Base-by-base conservation (phyloP, 1,140 invertebrate species). In the Formica exsecta region DNA sequence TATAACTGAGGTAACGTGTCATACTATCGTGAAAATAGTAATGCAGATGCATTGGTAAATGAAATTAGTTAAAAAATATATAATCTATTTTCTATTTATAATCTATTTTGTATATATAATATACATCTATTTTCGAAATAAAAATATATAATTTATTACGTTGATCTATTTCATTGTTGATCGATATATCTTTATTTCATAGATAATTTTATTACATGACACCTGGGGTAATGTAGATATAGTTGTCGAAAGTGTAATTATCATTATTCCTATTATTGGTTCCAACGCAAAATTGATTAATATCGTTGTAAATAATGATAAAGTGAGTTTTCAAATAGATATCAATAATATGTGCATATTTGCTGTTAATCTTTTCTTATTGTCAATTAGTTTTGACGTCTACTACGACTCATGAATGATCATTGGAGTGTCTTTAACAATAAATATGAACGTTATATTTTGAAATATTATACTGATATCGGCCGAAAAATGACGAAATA, bases 391-490 rank as follows among this genome's bases (percentile, higher is more conserved):
- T 79, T 79, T 2, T 41, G n/a, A 38, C 29, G 5, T 38, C 8
- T 79, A 9, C 16, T 79, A 29, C 62, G 36, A 66, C 29, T 66
- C 13, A 79, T 79, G 76, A 54, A 36, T 5, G 13, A 79, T 38
- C 61, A 79, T 22, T 79, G 76, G 76, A 16, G 11, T 0, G 0
- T 54, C 19, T 79, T 79, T 66, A 66, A 38, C 25, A 54, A 13
- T 13, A 13, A 79, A 62, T 36, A 6, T 3, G 75, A 77, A 32
- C 62, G 29, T 54, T 29, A 38, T 19, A 38, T 54, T 16, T 29
- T 79, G 44, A 79, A 32, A 79, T 36, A 79, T 68, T 79, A 68
- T 22, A 62, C 41, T 19, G 36, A n/a, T 19, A 79, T 79, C 5
- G 32, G 76, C 0, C 61, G 3, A 22, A 79, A 79, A 51, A 2